These are phyloP conservation scores for Campoletis sonorensis DNA, from an alignment of 1,140 invertebrate species.

Conservation along the genomic window DNA sequence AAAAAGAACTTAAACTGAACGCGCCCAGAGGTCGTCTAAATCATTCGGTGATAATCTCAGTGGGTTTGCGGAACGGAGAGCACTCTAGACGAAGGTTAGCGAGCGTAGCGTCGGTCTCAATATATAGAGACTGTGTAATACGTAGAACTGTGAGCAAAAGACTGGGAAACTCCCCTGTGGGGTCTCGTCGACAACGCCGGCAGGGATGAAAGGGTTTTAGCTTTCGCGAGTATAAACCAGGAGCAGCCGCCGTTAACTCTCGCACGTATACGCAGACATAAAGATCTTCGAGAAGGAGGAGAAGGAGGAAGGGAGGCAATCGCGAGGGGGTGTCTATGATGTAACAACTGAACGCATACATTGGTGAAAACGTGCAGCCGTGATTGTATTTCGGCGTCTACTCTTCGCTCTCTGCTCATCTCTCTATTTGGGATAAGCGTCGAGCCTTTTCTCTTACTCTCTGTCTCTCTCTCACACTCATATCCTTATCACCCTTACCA, in stretches of 20 bases:
- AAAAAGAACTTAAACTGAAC: constrained; percentile 41
- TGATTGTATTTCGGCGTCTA: constrained; percentile 59
- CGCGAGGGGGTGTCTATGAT: neutral
- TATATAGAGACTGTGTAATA: neutral
- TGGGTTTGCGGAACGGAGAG: neutral
- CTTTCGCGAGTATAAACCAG: constrained; percentile 30
- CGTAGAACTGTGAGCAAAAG: constrained; percentile 6
- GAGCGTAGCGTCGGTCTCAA: constrained; percentile 17
- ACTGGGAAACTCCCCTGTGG: constrained; percentile 12
- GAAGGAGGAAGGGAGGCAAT: neutral
- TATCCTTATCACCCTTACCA: constrained; percentile 51
- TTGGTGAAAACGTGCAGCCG: constrained; percentile 46
- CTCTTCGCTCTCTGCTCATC: constrained; percentile 34
- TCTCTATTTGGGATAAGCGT: constrained; percentile 62
- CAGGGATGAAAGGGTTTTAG: constrained; percentile 39
- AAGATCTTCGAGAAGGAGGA: constrained; percentile 9
- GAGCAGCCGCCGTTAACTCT: constrained; percentile 21
- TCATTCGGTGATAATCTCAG: constrained; percentile 61
- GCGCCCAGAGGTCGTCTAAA: constrained; percentile 54
- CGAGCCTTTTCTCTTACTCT: constrained; percentile 25
- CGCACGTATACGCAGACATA: neutral
- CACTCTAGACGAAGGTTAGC: constrained; percentile 5
- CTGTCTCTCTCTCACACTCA: too few species aligned
- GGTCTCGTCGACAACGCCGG: constrained; percentile 37
- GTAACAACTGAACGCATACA: constrained; percentile 24